phyloP scores from a whole-genome alignment of 2,113 vertebrate species.

The Poicephalus gulielmi region DNA sequence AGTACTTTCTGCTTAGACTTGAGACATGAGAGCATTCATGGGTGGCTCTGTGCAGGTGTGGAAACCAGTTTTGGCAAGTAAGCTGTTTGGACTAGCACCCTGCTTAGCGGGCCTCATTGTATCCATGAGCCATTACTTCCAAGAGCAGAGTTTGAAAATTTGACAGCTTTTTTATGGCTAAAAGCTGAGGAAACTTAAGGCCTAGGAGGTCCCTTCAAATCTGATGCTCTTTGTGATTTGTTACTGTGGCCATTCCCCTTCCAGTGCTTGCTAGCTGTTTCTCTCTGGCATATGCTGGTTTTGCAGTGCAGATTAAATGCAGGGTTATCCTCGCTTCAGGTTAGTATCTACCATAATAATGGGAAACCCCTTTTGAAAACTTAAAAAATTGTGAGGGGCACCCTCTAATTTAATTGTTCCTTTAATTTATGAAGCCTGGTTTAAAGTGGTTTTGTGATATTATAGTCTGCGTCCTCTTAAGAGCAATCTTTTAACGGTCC shows the following conservation, averaged over 20 bases:
- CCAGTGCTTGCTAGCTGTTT: neutral
- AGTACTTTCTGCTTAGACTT: neutral
- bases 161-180: neutral
- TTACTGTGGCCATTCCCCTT: neutral
- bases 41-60: neutral
- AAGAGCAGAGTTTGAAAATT: neutral
- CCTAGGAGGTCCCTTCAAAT: neutral
- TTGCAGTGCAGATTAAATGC: neutral
- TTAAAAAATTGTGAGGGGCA: neutral
- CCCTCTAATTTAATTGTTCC: neutral
- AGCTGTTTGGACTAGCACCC: neutral
- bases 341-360: neutral
- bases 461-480: neutral
- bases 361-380: neutral
- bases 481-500: neutral
- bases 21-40: neutral
- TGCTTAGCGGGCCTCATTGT: neutral
- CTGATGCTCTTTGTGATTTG: neutral
- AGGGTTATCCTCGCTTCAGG: neutral
- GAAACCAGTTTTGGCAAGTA: neutral
- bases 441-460: neutral
- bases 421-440: neutral
- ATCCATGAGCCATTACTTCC: neutral
- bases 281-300: neutral
- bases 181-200: neutral